Evolutionary conservation across 1,140 invertebrate genomes (phyloP), one percentile per base, ranked within the genome.

Genomic region (Dendroctonus valens): DNA sequence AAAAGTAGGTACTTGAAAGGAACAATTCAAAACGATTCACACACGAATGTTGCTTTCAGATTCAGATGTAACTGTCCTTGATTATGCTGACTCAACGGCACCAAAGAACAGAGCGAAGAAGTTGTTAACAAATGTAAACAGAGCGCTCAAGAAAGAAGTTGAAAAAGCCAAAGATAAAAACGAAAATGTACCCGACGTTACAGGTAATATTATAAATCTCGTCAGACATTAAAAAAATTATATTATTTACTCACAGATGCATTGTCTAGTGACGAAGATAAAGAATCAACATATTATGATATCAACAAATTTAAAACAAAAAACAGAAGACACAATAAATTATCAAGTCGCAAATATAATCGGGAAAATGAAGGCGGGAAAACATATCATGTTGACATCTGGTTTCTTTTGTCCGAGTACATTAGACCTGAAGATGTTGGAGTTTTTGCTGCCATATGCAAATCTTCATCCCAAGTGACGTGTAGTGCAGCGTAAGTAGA

Each of bases 361-460:
- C 7, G 62, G 37, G 40, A 67, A 59, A 50, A 51, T 41, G 40
- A 46, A 42, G 69, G 72, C 61, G 87, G 86, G 41, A 72, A 78
- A 26, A 77, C 83, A 9, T 91, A 90, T 79, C 89, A 88, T 5
- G 77, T 87, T 65, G 89, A 90, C 73, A 76, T 91, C 38, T 91
- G 89, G 88, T 88, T 85, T 78, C 72, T 87, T 6, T 80, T 91
- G 72, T 86, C 87, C 2, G 78, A 83, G 46, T 86, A 86, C 69
- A 85, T 91, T 59, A 76, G 78, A 72, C 89, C 90, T n/a, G 87
- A 90, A 78, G 84, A 87, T 72, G 79, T 91, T 48, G 82, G 83
- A 3, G 79, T 73, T 58, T 91, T 91, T 81, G 84, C 88, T 41
- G 74, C 79, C 7, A 86, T 91, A 39, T 90, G 89, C 74, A 85